phyloP scores from a whole-genome alignment of 64 coral and sea anemone genomes.

The Catalaphyllia jardinei region DNA sequence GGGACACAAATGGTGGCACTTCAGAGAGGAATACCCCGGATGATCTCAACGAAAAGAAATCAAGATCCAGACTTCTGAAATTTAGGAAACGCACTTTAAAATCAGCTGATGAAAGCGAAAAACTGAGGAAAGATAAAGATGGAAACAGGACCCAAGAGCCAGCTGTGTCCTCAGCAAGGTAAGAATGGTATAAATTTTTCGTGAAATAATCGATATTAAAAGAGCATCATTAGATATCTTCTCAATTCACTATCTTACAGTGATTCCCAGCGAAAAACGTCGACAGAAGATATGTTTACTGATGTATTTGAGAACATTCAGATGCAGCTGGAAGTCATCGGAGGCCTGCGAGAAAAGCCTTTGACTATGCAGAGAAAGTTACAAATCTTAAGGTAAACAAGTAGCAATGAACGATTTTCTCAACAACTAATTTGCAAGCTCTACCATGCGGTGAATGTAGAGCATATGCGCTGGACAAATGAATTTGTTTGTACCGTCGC shows the following conservation, averaged over 20 bases:
- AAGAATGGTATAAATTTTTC: neutral
- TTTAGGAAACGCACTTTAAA: neutral
- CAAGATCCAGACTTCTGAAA: neutral
- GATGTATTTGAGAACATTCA: conserved; percentile 85
- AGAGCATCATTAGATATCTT: neutral
- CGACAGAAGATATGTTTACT: conserved; percentile 14
- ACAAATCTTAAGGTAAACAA: conserved; percentile 67
- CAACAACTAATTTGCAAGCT: neutral
- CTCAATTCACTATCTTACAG: neutral
- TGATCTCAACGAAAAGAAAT: neutral
- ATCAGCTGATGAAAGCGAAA: neutral
- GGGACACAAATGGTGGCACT: neutral
- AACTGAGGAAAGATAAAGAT: neutral
- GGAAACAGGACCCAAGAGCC: neutral
- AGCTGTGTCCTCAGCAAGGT: neutral
- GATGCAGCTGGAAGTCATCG: conserved; percentile 77
- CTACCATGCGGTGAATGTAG: too few relatives aligned
- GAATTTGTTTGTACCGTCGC: too few relatives aligned
- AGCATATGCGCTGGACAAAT: too few relatives aligned
- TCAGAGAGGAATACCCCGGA: neutral
- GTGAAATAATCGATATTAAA: too few relatives aligned
- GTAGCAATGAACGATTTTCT: neutral
- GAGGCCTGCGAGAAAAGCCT: conserved; percentile 65
- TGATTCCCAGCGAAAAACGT: neutral
- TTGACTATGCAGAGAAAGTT: conserved; percentile 74